Base-by-base conservation (phyloP, 2,888 invertebrate species). In the Germaria angustata region DNA sequence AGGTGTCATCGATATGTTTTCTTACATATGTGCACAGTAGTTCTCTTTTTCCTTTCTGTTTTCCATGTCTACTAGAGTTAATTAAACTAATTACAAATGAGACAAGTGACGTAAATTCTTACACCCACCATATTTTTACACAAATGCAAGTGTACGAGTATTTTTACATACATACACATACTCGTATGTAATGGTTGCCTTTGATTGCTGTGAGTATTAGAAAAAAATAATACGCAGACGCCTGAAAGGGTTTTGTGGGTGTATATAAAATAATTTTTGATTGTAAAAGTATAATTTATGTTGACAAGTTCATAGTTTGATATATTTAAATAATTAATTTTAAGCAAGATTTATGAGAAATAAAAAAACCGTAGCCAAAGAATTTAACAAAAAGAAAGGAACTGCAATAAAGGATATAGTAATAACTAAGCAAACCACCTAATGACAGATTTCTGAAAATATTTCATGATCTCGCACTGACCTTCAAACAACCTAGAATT, bases 301-400 rank as follows among this genome's bases (percentile, higher is more conserved):
- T 36, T 61, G 65, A 73, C 66, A 78, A 68, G 78, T 77, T 81
- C 73, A 73, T 39, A 68, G 72, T 78, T 72, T 73, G 73, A 78
- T 72, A 78, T 73, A 78, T 68, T 77, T 55, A 63, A 71, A 78
- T 71, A 78, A 69, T 78, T 71, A 78, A 71, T 78, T 71, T 63
- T 36, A 39, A 71, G 20, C 46, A 71, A 46, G 36, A 71, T 78
- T 63, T 71, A 63, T 71, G 55, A n/a, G 69, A 77, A 51, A 13
- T 34, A 8, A 46, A 65, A 39, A 39, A 75, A 24, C 34, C n/a
- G 0, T 15, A 24, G 2, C 13, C 0, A 34, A 32, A 66, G 1
- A 36, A 63, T 39, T 49, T 49, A 20, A 28, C 11, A 51, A 44
- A 20, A 34, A 41, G n/a, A n/a, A n/a, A n/a, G n/a, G n/a, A n/a